These are phyloP conservation scores for Carduelis carduelis DNA, from an alignment of 2,797 vertebrate species.

Conservation along the genomic window DNA sequence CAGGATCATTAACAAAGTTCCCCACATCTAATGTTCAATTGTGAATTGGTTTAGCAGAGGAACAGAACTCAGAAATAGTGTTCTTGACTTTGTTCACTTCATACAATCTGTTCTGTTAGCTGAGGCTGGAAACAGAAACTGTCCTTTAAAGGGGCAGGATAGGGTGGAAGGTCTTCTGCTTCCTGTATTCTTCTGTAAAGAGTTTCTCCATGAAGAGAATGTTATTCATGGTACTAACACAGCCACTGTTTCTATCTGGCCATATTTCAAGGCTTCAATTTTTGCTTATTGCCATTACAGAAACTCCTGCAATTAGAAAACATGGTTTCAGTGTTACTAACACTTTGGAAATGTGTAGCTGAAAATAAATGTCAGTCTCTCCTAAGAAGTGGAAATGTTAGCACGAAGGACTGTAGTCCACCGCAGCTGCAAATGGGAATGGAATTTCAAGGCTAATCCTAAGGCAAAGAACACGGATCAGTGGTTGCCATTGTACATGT, in stretches of 20 bases:
- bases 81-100: background rate
- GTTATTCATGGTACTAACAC: background rate
- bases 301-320: background rate
- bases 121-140: background rate
- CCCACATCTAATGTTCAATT: rapidly evolving
- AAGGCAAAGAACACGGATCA: background rate
- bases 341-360: background rate
- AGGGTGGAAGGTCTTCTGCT: background rate
- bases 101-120: background rate
- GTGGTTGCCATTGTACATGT: background rate
- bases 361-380: background rate
- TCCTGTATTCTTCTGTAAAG: background rate
- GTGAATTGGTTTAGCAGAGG: background rate
- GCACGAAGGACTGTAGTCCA: background rate
- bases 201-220: background rate
- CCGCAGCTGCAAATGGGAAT: background rate
- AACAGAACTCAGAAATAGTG: background rate
- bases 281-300: background rate
- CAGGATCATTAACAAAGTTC: background rate
- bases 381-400: background rate
- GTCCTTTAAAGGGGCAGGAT: background rate
- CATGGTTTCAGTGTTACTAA: background rate
- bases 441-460: background rate
- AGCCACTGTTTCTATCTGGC: background rate
- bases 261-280: background rate